phyloP scores from a whole-genome alignment of 2,797 vertebrate species.

The Siniperca scherzeri region DNA sequence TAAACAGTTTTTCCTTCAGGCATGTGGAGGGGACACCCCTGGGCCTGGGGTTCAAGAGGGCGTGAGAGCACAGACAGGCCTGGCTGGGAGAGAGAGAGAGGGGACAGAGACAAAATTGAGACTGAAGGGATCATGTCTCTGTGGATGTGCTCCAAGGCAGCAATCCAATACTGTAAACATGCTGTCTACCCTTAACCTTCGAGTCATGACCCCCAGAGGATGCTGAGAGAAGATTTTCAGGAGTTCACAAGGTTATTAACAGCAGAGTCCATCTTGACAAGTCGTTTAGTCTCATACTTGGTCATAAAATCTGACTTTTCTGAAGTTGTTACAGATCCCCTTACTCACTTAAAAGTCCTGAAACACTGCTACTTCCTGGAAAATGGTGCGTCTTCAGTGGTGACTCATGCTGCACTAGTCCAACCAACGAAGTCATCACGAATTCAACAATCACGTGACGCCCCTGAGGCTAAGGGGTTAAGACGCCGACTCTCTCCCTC shows the following conservation, averaged over 20 bases:
- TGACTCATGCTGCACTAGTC: conserved; percentile 29
- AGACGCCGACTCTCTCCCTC: background rate
- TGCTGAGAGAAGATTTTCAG: conserved; percentile 31
- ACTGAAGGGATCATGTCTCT: conserved; percentile 54
- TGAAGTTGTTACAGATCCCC: background rate
- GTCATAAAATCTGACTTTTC: conserved; percentile 1
- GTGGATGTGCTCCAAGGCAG: conserved; percentile 63
- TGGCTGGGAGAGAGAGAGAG: conserved; percentile 45
- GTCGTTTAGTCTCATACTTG: background rate
- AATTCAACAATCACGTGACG: background rate
- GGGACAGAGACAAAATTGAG: conserved; percentile 42
- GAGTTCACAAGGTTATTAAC: conserved; percentile 55
- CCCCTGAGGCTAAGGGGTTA: background rate
- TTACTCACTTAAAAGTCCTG: background rate
- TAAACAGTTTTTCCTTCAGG: conserved; percentile 71
- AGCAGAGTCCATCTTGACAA: conserved; percentile 27
- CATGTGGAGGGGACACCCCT: conserved; percentile 68
- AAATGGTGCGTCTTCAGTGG: conserved; percentile 1
- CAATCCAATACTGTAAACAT: conserved; percentile 77
- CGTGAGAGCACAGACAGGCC: conserved; percentile 75
- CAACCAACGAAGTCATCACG: conserved; percentile 7
- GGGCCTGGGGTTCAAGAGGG: conserved; percentile 72
- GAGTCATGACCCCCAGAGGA: conserved; percentile 50
- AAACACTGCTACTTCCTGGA: conserved; percentile 6
- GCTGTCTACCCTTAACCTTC: conserved; percentile 50